Conservation (phyloP, 2,113 vertebrate species). For the Cryptoleucopteryx plumbea region DNA sequence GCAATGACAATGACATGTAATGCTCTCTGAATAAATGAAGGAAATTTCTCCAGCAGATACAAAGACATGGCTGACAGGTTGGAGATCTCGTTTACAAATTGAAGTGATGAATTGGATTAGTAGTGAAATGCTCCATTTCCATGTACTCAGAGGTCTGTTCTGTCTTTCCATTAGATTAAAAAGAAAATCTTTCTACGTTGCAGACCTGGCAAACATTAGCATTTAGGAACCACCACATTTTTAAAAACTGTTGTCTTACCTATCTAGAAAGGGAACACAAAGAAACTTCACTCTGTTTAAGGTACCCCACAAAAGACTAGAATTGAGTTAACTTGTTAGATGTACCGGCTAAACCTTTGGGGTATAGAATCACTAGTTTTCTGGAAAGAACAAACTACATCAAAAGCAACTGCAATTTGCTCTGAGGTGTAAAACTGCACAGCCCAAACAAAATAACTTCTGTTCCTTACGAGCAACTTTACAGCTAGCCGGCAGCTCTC, state of each 20-base stretch:
- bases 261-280: constrained; percentile 62
- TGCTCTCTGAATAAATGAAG: constrained; percentile 45
- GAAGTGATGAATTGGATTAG: constrained; percentile 51
- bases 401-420: constrained; percentile 8
- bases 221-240: constrained; percentile 69
- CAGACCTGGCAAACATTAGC: constrained; percentile 78
- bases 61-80: constrained; percentile 36
- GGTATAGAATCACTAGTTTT: not conserved
- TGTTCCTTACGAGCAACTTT: not conserved
- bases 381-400: not conserved
- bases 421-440: constrained; percentile 2
- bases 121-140: not conserved
- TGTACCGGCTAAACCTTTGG: constrained; percentile 19
- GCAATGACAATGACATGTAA: constrained; percentile 51
- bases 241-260: constrained; percentile 57
- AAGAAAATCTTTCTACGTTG: constrained; percentile 58
- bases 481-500: not conserved
- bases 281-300: constrained; percentile 56
- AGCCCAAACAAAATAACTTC: not conserved
- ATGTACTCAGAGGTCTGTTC: constrained; percentile 58
- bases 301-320: constrained; percentile 38
- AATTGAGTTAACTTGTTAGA: constrained; percentile 50
- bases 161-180: constrained; percentile 73
- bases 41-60: constrained; percentile 35
- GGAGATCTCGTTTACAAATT: constrained; percentile 45